Conservation (phyloP, 2,113 vertebrate species). For the Myiozetetes cayanensis region DNA sequence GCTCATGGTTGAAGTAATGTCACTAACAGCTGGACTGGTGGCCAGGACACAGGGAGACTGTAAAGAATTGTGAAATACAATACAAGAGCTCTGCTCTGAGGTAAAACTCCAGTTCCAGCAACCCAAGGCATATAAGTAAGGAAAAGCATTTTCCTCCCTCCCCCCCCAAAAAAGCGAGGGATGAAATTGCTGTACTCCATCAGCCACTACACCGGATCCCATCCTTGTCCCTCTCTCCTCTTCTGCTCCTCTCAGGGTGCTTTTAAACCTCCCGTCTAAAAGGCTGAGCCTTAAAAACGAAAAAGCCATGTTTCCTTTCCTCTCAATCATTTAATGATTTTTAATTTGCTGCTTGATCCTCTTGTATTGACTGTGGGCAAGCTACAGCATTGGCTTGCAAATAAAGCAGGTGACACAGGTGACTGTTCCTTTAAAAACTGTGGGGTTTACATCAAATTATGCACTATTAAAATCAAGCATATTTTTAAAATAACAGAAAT, state of each 20-base stretch:
- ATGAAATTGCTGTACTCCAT: neutral
- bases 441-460: neutral
- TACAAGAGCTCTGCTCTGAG: neutral
- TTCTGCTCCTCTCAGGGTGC: neutral
- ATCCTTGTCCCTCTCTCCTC: neutral
- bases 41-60: neutral
- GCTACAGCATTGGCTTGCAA: neutral
- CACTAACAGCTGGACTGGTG: neutral
- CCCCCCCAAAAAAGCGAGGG: fast-evolving
- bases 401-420: neutral
- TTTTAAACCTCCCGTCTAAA: neutral
- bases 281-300: neutral
- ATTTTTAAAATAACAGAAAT: neutral
- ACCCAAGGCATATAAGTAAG: neutral
- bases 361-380: neutral
- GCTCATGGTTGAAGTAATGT: neutral
- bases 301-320: neutral
- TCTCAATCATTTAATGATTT: neutral
- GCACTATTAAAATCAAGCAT: neutral
- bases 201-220: fast-evolving
- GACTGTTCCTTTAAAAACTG: neutral
- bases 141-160: fast-evolving
- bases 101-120: neutral
- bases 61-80: neutral
- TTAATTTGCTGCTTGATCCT: neutral